These are phyloP conservation scores for Plotosus lineatus DNA, from an alignment of 2,113 vertebrate species.

Conservation along the genomic window DNA sequence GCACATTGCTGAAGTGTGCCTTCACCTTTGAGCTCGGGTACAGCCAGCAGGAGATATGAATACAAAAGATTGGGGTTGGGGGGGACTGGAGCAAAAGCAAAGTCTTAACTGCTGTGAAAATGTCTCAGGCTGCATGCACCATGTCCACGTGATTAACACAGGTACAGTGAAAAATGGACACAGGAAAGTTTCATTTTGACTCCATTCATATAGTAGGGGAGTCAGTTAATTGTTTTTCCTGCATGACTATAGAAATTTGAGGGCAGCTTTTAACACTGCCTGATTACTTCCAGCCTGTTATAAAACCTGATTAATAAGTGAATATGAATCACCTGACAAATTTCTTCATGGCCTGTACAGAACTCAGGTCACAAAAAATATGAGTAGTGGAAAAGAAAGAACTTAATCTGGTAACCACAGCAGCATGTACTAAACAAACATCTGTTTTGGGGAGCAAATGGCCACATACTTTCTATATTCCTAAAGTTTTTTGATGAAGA, in stretches of 20 bases:
- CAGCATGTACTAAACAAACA: not conserved
- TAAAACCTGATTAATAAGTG: conserved; percentile 39
- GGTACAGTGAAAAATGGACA: conserved; percentile 54
- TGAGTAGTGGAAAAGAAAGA: not conserved
- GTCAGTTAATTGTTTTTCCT: not conserved
- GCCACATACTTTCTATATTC: too few species aligned
- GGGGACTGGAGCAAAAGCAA: conserved; percentile 18
- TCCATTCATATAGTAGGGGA: not conserved
- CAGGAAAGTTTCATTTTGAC: not conserved
- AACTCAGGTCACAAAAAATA: not conserved
- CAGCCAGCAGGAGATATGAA: conserved; percentile 28
- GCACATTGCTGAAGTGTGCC: conserved; percentile 34
- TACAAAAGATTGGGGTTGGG: not conserved
- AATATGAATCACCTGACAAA: conserved; percentile 44
- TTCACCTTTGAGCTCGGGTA: conserved; percentile 35
- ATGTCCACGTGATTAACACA: not conserved
- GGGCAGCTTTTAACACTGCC: conserved; percentile 25
- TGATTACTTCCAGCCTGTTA: not conserved
- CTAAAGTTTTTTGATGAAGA: too few species aligned
- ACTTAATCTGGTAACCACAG: not conserved
- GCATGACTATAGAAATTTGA: not conserved
- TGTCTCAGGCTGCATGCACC: not conserved
- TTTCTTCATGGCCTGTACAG: not conserved
- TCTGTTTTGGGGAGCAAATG: not conserved
- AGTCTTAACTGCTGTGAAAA: not conserved